Base-by-base conservation (phyloP, 1,140 invertebrate genomes). In the Diabrotica undecimpunctata region DNA sequence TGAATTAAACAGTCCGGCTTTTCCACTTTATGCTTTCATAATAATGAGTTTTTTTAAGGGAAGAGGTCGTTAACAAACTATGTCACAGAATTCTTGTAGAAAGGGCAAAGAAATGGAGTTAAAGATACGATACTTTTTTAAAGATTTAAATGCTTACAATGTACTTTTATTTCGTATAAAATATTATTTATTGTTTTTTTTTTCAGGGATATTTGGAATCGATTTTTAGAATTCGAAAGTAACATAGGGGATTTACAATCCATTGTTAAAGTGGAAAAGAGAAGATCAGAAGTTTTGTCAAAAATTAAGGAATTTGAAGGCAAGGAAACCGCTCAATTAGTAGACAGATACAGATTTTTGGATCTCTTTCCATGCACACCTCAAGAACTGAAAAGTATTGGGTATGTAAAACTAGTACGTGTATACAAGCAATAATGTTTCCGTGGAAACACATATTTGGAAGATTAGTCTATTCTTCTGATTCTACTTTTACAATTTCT, bases 201-300 rank as follows among this genome's bases (percentile, higher is more conserved):
- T 70, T 70, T 66, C 64, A 93, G 92, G 37, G 95, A 99, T 77
- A 97, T 99, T 66, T 99, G 97, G 97, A 98, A 98, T 80, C 85
- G 92, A 65, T 99, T 99, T 81, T 82, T 99, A 41, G 95, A 99
- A 75, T 99, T 99, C 81, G 98, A 99, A 82, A 97, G 95, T 14
- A 96, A 97, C 73, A 97, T 99, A 70, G 97, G 98, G 0, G 97
- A 99, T 82, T 79, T 99, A 52, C 90, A 95, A n/a, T 96, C 93
- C 82, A 97, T 99, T 64, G 88, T 98, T 0, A 99, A 99, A 84
- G 96, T 99, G 7, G 97, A 99, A 79, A 95, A 96, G 74, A 78
- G 96, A 61, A 83, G 97, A 58, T 90, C 94, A 73, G 88, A 92
- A 38, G 92, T 96, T 3, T 84, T 98, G 66, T 94, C 96, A 76